Percentiles rank a stretch among this genome's conserved stretches.
Conservation (phyloP, 2,797 vertebrate species). For the Megaceryle alcyon region DNA sequence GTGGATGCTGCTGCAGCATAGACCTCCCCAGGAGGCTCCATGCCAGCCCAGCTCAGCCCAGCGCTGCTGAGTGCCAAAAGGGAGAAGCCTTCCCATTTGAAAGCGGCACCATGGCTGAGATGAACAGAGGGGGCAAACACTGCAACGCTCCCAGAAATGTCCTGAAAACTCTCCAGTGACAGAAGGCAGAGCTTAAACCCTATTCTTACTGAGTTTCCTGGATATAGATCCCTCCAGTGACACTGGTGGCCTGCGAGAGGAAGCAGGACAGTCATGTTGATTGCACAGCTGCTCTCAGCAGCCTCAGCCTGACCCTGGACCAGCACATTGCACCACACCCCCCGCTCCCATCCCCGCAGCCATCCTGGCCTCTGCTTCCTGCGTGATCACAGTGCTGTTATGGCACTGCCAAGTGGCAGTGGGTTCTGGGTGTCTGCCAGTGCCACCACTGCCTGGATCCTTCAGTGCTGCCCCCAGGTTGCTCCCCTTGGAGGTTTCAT, state of each 20-base stretch:
- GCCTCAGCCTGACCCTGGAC: accelerated
- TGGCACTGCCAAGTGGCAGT: background rate
- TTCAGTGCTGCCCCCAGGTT: accelerated
- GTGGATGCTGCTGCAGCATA: background rate
- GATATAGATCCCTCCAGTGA: background rate
- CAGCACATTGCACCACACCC: accelerated
- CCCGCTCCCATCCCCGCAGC: background rate
- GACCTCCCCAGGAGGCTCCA: background rate
- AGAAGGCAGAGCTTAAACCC: background rate
- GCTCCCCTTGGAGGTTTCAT: background rate
- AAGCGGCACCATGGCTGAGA: background rate
- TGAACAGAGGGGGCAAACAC: background rate
- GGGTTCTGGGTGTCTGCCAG: background rate
- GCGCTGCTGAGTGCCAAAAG: background rate
- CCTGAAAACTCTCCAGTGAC: background rate
- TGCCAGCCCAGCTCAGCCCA: background rate
- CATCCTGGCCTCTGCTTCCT: background rate
- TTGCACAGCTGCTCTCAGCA: background rate
- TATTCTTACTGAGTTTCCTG: background rate
- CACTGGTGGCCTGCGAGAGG: background rate
- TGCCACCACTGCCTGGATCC: background rate
- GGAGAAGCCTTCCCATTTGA: background rate
- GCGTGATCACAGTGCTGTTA: background rate
- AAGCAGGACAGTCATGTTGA: background rate
- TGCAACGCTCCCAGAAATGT: background rate